Evolutionary conservation across 2,113 vertebrate species (phyloP), one percentile per base, ranked within the genome.

Genomic region (Forbesichthys agassizii): DNA sequence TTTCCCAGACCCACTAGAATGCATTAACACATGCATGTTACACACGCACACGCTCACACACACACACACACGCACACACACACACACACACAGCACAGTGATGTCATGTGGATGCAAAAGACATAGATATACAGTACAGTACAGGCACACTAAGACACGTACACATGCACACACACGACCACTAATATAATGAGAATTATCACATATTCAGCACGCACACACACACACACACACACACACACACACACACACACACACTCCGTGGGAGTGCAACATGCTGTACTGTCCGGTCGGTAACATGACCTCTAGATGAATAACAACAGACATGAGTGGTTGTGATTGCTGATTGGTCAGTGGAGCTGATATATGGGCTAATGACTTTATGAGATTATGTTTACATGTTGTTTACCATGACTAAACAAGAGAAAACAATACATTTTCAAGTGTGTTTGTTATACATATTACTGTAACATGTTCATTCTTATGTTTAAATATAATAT

Each of bases 1-100:
- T 89, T 90, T 91, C 88, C 86, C 88, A 92, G 84, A 86, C 80
- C 68, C 79, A 80, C 76, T 75, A 81, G 69, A 81, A 69, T 27
- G 61, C 47, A 70, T 33, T 53, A 49, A 62, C 48, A 69, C 59
- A 54, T n/a, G 64, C 61, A 51, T 42, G 53, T 13, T 20, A 51
- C 57, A 61, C 58, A 53, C 56, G 48, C 60, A 47, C 33, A 61
- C 36, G 18, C 56, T 33, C 57, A 53, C 58, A 53, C 56, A 3
- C 27, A 3, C 57, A 53, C 58, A 53, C 56, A 48, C 60, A 47
- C 33, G 47, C 36, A 53, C 56, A 61, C 60, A 16, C 33, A 61
- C 59, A 61, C 36, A 47, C 60, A 61, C 36, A 6, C 4, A 42
- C 36, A 42, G 36, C 7, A 8, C 36, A 42, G 36, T 42, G 36